Conservation (phyloP, 37 sponge, comb jelly and placozoan species). For the Beroe ovata region DNA sequence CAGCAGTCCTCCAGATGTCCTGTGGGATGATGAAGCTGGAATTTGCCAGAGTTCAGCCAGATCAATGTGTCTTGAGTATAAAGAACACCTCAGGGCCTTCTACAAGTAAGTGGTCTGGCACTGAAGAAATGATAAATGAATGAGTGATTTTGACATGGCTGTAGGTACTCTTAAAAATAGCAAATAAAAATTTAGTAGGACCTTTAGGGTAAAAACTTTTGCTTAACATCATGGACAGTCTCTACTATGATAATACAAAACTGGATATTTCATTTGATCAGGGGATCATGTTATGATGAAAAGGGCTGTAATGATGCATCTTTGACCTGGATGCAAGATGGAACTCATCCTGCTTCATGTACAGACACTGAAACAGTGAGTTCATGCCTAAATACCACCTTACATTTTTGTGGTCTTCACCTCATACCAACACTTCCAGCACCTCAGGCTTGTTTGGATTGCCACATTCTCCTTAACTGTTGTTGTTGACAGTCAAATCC, state of each 20-base stretch:
- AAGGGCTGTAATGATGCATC: neutral
- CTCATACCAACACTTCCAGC: no score
- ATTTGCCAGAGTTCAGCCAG: neutral
- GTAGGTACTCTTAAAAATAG: no score
- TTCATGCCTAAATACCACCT: no score
- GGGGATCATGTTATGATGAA: neutral
- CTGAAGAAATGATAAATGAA: no score
- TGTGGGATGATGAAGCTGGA: neutral
- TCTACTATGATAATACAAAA: no score
- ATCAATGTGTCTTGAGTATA: neutral
- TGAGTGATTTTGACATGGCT: no score
- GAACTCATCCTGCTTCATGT: neutral
- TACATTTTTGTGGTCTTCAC: no score
- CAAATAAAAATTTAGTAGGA: no score
- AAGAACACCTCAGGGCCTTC: neutral
- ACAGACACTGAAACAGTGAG: neutral
- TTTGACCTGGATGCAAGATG: neutral
- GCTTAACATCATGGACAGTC: no score
- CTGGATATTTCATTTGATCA: no score
- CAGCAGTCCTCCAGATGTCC: neutral
- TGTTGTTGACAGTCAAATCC: neutral
- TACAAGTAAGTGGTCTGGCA: neutral
- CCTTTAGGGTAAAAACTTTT: no score
- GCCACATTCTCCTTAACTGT: no score
- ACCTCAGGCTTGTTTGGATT: neutral